Evolutionary conservation across 2,113 vertebrate genomes (phyloP).

Genomic region (Progne subis): DNA sequence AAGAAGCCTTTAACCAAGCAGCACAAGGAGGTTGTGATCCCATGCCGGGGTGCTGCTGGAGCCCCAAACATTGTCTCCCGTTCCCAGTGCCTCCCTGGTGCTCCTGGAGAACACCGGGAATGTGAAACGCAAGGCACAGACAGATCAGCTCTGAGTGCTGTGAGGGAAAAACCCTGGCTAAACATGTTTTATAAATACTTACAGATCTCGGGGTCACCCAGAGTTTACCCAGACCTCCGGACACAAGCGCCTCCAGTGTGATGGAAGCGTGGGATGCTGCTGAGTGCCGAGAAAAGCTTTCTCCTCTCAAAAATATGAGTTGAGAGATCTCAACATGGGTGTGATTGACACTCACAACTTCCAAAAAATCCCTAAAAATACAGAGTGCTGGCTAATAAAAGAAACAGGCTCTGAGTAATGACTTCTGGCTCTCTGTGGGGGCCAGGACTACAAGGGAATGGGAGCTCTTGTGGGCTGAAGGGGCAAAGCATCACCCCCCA

Average conservation of each 20-base stretch:
- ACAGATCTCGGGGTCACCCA: background rate
- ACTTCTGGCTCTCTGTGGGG: background rate
- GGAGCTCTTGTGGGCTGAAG: background rate
- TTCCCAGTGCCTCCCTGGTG: background rate
- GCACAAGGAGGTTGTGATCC: background rate
- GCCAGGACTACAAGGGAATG: background rate
- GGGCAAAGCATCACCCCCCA: background rate
- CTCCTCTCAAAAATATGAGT: background rate
- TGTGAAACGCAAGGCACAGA: background rate
- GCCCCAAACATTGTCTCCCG: fast-evolving
- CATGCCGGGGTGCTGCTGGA: background rate
- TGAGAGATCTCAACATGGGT: background rate
- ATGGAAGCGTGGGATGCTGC: background rate
- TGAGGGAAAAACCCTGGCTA: background rate
- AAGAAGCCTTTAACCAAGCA: background rate
- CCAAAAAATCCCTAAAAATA: slow-evolving; percentile 29
- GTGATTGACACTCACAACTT: background rate
- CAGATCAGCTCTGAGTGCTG: background rate
- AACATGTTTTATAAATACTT: background rate
- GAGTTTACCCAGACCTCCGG: background rate
- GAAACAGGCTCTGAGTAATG: background rate
- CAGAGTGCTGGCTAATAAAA: slow-evolving; percentile 10
- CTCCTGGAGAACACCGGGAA: background rate
- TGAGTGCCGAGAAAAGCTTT: background rate
- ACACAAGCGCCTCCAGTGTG: background rate